Percentiles rank a stretch among this genome's conserved stretches.
Conservation (phyloP, 2,113 vertebrate species). For the Tetraodon nigroviridis region DNA sequence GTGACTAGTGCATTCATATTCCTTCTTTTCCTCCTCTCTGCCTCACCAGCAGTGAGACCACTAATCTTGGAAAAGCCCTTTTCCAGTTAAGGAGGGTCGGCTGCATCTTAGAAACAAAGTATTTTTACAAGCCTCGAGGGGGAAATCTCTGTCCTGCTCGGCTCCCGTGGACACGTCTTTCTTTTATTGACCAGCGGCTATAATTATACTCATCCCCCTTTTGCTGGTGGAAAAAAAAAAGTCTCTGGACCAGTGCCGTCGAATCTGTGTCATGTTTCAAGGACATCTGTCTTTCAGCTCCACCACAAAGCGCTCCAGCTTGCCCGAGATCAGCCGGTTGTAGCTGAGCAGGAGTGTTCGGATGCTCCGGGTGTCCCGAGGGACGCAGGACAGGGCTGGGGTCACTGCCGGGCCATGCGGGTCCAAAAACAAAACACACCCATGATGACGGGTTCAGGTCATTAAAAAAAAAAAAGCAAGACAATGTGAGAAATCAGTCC, state of each 20-base stretch:
- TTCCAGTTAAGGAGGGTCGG: no score
- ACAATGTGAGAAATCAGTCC: neutral
- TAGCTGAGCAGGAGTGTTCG: slow-evolving; percentile 48
- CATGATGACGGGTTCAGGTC: neutral
- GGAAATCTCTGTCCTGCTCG: neutral
- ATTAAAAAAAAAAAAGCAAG: neutral
- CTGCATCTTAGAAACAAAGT: no score
- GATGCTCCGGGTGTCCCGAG: slow-evolving; percentile 48
- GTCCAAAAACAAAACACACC: slow-evolving; percentile 41
- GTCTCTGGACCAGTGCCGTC: neutral
- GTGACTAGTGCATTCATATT: neutral
- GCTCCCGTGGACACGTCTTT: neutral
- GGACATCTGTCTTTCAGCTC: slow-evolving; percentile 48
- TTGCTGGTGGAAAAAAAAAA: neutral
- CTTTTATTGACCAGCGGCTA: neutral
- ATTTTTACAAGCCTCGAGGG: neutral
- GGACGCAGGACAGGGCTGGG: slow-evolving; percentile 51
- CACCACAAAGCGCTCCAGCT: slow-evolving; percentile 63
- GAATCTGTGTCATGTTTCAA: slow-evolving; percentile 16
- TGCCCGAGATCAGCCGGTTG: slow-evolving; percentile 59
- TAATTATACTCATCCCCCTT: slow-evolving; percentile 1
- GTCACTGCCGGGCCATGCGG: slow-evolving; percentile 53
- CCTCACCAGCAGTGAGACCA: no score
- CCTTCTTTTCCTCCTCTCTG: neutral
- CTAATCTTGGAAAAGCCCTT: no score